Percentiles rank a stretch among this genome's conserved stretches.
phyloP scores from a whole-genome alignment of 2,113 vertebrate genomes.

The Ameiurus melas region DNA sequence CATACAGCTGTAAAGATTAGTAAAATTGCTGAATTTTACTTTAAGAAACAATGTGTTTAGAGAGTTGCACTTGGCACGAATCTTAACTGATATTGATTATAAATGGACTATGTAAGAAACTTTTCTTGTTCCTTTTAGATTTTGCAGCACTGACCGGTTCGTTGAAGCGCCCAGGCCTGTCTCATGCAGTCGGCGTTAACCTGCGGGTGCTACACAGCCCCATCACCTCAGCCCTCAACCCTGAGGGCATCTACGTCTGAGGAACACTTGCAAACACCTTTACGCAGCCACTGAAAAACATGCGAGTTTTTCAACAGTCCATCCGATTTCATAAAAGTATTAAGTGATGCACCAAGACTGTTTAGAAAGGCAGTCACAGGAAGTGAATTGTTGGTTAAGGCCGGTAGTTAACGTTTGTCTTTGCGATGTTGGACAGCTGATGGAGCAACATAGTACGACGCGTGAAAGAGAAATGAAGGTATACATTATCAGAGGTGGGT shows the following conservation, averaged over 20 bases:
- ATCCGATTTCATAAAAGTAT: background rate
- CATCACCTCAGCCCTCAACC: conserved; percentile 87
- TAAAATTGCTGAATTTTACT: background rate
- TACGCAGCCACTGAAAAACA: conserved; percentile 30
- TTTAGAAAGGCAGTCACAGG: conserved; percentile 21
- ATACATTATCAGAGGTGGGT: background rate
- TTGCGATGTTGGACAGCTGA: background rate
- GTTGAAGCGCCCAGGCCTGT: conserved; percentile 83
- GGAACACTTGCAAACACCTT: conserved; percentile 2
- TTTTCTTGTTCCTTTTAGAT: conserved; percentile 65
- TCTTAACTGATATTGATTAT: background rate
- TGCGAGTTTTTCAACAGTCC: background rate
- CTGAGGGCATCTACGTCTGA: conserved; percentile 97
- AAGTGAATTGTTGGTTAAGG: conserved; percentile 21
- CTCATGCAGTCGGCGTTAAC: conserved; percentile 82
- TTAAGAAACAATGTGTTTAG: background rate
- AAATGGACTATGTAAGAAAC: background rate
- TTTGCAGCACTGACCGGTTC: conserved; percentile 81
- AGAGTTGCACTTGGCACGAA: background rate
- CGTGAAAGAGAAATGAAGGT: conserved; percentile 9
- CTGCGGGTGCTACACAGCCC: conserved; percentile 89
- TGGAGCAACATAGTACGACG: conserved; percentile 4
- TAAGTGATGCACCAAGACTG: background rate
- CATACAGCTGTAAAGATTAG: background rate
- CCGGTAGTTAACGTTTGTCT: background rate